Base-by-base conservation (phyloP, 2,113 vertebrate genomes). In the Bagarius yarrelli region DNA sequence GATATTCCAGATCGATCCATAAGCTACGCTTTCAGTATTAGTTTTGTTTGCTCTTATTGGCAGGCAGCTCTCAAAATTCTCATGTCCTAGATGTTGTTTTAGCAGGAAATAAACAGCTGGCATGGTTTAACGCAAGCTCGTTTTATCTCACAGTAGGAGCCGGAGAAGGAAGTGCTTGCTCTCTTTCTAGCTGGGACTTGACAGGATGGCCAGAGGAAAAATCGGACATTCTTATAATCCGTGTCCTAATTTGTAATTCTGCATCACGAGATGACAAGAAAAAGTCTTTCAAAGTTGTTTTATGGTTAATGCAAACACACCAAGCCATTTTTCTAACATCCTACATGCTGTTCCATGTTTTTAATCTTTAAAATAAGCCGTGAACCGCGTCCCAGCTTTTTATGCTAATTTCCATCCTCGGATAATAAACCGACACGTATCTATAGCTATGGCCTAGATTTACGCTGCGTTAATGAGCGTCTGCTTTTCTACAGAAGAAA, bases 401-500 rank as follows among this genome's bases (percentile, higher is more conserved):
- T 47, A 47, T n/a, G 30, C 12, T 57, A 36, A 79, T 79, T 57
- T 50, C 12, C 4, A 60, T 50, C 23, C 44, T 63, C n/a, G 8
- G 13, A 40, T 67, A 25, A 69, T 69, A 69, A 52, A 71, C 5
- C 6, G 30, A 8, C 23, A 50, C 5, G 13, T 23, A 55, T 44
- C 25, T 44, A 34, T 15, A 36, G 44, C 34, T 25, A 5, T 69
- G 80, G 21, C 80, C 73, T 69, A 82, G 36, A 82, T 82, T 76
- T 44, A 8, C 23, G 13, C 21, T 32, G 36, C 11, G 15, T 73
- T 82, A 82, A 82, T 76, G 63, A 82, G 80, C 12, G 40, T 66
- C 53, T 70, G n/a, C 67, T 81, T 81, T 69, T 32, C 5, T 23
- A 25, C 27, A 59, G 25, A 32, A 76, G 9, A 27, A 50, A 69